Evolutionary conservation across 2,113 vertebrate genomes (phyloP).

Genomic region (Istiophorus platypterus): DNA sequence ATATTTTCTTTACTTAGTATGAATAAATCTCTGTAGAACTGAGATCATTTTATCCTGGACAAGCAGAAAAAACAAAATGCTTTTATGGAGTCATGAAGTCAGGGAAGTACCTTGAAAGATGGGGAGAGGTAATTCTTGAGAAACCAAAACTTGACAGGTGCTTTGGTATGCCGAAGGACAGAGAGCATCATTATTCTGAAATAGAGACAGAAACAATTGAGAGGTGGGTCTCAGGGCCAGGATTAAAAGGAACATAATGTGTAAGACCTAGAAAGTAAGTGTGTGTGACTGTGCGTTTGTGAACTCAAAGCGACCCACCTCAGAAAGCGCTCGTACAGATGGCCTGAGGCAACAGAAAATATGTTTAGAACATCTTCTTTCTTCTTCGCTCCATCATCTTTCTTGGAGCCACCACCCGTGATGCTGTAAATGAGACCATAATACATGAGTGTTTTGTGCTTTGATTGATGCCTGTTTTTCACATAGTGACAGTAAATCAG

Average conservation of each 20-base stretch:
- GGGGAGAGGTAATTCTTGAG: conserved; percentile 98
- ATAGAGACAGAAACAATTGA: conserved; percentile 31
- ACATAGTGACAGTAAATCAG: conserved; percentile 41
- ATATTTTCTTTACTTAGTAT: conserved; percentile 19
- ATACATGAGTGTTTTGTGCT: conserved; percentile 28
- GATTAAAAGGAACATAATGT: conserved; percentile 18
- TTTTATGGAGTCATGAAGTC: conserved; percentile 15
- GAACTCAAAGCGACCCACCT: conserved; percentile 83
- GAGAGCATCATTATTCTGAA: conserved; percentile 99
- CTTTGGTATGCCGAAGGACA: conserved; percentile 93
- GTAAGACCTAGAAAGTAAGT: background rate
- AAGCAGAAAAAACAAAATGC: conserved; percentile 2
- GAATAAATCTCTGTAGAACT: conserved; percentile 26
- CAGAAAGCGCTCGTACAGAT: conserved; percentile 97
- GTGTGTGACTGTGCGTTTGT: conserved; percentile 1
- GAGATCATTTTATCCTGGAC: conserved; percentile 12
- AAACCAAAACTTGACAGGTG: conserved; percentile 99
- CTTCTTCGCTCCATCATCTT: conserved; percentile 81
- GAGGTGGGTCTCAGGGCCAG: conserved; percentile 11
- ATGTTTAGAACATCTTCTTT: conserved; percentile 92
- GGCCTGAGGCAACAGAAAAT: conserved; percentile 97
- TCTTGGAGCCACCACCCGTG: conserved; percentile 84
- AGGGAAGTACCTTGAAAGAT: conserved; percentile 91
- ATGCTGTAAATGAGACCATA: conserved; percentile 82
- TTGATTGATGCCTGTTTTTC: conserved; percentile 28